phyloP scores from a whole-genome alignment of 2,888 invertebrate species.

The Caradrina clavipalpis region DNA sequence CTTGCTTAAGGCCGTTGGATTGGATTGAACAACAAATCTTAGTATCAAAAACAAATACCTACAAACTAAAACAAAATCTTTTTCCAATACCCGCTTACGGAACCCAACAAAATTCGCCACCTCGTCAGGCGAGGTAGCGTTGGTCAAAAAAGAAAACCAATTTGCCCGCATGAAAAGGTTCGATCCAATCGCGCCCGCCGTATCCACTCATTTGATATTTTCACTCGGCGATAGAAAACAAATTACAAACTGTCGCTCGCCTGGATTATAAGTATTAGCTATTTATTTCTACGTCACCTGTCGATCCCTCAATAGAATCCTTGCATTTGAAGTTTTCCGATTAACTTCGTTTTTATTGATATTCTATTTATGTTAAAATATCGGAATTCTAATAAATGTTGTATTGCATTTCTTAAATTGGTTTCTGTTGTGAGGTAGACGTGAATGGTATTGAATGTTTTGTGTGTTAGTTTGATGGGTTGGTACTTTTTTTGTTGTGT shows the following conservation, averaged over 20 bases:
- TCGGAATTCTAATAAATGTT: slow-evolving; percentile 72
- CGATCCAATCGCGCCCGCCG: slow-evolving; percentile 86
- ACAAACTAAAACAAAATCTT: too few relatives aligned
- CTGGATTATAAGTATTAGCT: slow-evolving; percentile 78
- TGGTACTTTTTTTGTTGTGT: slow-evolving; percentile 9
- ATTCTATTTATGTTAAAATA: slow-evolving; percentile 59
- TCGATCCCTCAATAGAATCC: slow-evolving; percentile 81
- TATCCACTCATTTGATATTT: slow-evolving; percentile 91
- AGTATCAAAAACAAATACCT: neutral
- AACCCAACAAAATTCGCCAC: slow-evolving; percentile 79
- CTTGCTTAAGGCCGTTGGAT: too few relatives aligned
- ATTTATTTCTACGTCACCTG: slow-evolving; percentile 88
- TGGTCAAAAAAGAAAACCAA: slow-evolving; percentile 90
- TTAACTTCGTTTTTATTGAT: slow-evolving; percentile 78
- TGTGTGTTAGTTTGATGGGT: slow-evolving; percentile 29
- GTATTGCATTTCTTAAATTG: slow-evolving; percentile 75
- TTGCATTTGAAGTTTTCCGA: slow-evolving; percentile 86
- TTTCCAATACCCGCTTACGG: slow-evolving; percentile 44
- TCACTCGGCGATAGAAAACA: slow-evolving; percentile 86
- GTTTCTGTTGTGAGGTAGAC: slow-evolving; percentile 53
- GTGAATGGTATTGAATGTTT: slow-evolving; percentile 50
- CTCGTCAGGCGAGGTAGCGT: slow-evolving; percentile 83
- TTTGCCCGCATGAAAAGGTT: slow-evolving; percentile 90
- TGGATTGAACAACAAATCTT: too few relatives aligned
- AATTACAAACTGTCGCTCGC: slow-evolving; percentile 87